Evolutionary conservation across 2,113 vertebrate genomes (phyloP), one percentile per base, ranked within the genome.

Genomic region (Apodemus sylvaticus): DNA sequence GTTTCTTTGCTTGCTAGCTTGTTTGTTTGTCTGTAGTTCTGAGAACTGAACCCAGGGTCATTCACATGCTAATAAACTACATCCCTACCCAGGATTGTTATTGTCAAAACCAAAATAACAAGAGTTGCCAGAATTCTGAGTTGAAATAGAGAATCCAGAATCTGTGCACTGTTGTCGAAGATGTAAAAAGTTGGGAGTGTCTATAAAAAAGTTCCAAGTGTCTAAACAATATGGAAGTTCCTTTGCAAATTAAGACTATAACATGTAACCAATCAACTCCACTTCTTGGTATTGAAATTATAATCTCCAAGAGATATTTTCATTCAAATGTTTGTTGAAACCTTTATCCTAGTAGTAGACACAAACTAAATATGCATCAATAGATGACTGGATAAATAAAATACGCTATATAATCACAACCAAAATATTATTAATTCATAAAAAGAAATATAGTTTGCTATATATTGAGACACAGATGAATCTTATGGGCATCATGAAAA

Each of bases 171-270:
- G n/a, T 39, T 58, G 20, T 62, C 7, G 10, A 58, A 20, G 74
- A 76, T 26, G n/a, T 73, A 82, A 94, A 85, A 90, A 5, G 39
- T 29, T 39, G 1, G 1, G 34, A 77, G 3, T 36, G n/a, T 55
- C 64, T 89, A 24, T 7, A 16, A 24, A 71, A 92, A 48, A 48
- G 45, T 48, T 48, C 45, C 45, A 48, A 48, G 45, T 48, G 45
- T 48, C 45, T 48, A 48, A 94, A 89, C 42, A 53, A 68, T 22
- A 73, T 1, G 31, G 26, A 64, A 19, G 16, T 8, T 60, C 58
- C 90, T 93, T 29, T 66, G 74, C 64, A 93, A 85, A 70, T 62
- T 90, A 70, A 91, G 94, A 79, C 29, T 4, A 89, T 36, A 94
- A 19, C 7, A 36, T 34, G 62, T 77, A 42, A 86, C 14, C n/a